Evolutionary conservation across 2,113 vertebrate genomes (phyloP), one percentile per base, ranked within the genome.

Genomic region (Sterna hirundo): DNA sequence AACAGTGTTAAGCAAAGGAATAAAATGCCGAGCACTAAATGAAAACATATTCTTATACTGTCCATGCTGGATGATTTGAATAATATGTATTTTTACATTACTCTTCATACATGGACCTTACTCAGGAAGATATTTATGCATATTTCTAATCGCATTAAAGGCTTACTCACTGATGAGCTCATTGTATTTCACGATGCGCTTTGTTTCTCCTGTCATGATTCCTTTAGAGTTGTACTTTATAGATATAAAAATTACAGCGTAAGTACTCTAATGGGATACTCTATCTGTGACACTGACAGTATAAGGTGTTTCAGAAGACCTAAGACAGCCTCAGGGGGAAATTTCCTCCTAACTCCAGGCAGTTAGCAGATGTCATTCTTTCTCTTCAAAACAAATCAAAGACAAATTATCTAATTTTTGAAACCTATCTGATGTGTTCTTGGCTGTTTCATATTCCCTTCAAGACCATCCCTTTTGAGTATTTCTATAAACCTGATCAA

Each of bases 121-220:
- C 26, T 88, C 32, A 58, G 71, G 22, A 86, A 83, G 49, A 46
- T 80, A 92, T 72, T 93, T 96, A 91, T 88, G 66, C 71, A 77
- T 86, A 55, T 87, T 91, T 93, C 71, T 93, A 96, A 94, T 90
- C 82, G 80, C 71, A 80, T 94, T 95, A 96, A 96, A 93, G 71
- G 49, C 82, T 91, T 94, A 95, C 15, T 90, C 62, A 83, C 34
- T 88, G 92, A 89, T 91, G 71, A 90, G 79, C 64, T 93, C 74
- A 79, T 65, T 95, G 92, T 81, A 74, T 86, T 95, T 94, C 76
- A 93, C 82, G 46, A 83, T 14, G 49, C 36, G 46, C 14, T 80
- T 93, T 90, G 69, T 62, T 85, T 9, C 62, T 80, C 49, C 55
- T 88, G 46, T 32, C 58, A 74, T 21, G 27, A 85, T 86, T 93